A percentile compares a stretch with the other conserved stretches of the same genome.
Conservation (phyloP, 2,113 vertebrate genomes). For the Eurypyga helias region DNA sequence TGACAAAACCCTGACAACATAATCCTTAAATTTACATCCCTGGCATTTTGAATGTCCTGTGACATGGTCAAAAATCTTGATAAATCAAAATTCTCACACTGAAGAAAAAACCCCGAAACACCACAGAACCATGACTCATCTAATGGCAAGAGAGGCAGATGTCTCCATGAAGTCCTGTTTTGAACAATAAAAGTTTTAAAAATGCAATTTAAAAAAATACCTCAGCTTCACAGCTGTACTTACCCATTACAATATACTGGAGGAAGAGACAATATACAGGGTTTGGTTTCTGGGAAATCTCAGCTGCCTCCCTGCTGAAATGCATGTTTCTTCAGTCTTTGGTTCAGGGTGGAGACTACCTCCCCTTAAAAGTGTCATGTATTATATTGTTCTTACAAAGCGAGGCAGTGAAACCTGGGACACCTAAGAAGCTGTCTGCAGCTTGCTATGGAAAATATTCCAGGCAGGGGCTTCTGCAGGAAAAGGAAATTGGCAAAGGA, state of each 20-base stretch:
- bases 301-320: not conserved
- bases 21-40: conserved; percentile 21
- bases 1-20: conserved; percentile 17
- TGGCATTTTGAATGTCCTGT: not conserved
- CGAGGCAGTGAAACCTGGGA: not conserved
- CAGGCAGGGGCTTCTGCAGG: not conserved
- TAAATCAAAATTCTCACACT: conserved; percentile 23
- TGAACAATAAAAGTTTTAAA: conserved; percentile 20
- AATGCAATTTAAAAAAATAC: conserved; percentile 28
- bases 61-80: not conserved
- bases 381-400: not conserved
- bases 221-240: conserved; percentile 20
- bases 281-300: not conserved
- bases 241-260: not conserved
- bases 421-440: not conserved
- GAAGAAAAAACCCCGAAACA: not conserved
- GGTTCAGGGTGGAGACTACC: not conserved
- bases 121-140: not conserved
- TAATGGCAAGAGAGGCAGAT: not conserved
- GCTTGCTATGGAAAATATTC: not conserved
- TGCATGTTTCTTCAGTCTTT: not conserved
- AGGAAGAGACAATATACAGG: not conserved
- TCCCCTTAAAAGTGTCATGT: not conserved
- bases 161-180: conserved; percentile 9
- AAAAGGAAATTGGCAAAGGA: not conserved